Conservation (phyloP, 2,113 vertebrate species). For the Perca schrenkii region DNA sequence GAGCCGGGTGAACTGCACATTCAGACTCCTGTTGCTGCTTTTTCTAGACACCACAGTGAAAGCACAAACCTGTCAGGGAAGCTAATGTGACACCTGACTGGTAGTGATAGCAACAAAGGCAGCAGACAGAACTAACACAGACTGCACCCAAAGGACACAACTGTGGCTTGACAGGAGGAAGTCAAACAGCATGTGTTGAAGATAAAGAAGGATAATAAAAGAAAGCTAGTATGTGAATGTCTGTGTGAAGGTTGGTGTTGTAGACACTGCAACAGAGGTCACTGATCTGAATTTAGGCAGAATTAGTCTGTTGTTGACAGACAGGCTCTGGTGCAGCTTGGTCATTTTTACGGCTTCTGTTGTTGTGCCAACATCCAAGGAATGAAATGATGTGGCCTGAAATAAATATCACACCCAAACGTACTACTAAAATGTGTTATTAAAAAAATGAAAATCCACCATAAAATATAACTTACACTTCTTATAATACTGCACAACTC, state of each 20-base stretch:
- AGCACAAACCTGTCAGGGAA: slow-evolving; percentile 56
- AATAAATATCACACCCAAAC: background rate
- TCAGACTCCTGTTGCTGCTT: slow-evolving; percentile 44
- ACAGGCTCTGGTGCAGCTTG: slow-evolving; percentile 1
- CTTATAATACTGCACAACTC: slow-evolving; percentile 5
- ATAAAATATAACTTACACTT: background rate
- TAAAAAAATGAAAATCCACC: background rate
- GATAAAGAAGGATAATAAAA: slow-evolving; percentile 44
- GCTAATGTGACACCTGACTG: slow-evolving; percentile 66
- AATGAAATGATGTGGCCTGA: background rate
- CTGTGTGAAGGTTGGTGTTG: background rate
- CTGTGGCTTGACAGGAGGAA: slow-evolving; percentile 57
- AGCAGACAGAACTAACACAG: slow-evolving; percentile 48
- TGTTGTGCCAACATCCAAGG: slow-evolving; percentile 11
- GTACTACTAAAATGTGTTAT: background rate
- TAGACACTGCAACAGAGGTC: slow-evolving; percentile 9
- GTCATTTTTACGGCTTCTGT: background rate
- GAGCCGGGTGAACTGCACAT: slow-evolving; percentile 30
- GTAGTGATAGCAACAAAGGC: slow-evolving; percentile 67
- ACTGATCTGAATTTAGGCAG: slow-evolving; percentile 9
- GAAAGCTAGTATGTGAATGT: background rate
- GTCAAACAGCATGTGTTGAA: slow-evolving; percentile 41
- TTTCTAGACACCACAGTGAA: slow-evolving; percentile 38
- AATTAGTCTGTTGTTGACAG: slow-evolving; percentile 5
- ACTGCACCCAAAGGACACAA: slow-evolving; percentile 42